These are phyloP conservation scores for Cryptocheilus praepositus DNA, from an alignment of 2,888 invertebrate genomes.

Conservation along the genomic window DNA sequence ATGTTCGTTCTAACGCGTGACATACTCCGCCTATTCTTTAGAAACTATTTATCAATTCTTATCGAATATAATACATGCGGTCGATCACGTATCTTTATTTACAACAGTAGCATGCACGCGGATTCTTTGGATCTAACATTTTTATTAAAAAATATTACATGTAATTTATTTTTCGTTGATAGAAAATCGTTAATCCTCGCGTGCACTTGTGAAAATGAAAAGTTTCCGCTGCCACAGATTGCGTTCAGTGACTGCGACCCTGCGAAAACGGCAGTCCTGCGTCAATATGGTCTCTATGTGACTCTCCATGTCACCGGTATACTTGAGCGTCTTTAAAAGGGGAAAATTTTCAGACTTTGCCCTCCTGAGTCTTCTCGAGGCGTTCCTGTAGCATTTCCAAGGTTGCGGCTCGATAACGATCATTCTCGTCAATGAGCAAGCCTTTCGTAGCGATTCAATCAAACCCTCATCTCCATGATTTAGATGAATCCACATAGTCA, in stretches of 20 bases:
- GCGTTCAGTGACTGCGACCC: slow-evolving; percentile 78
- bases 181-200: too few relatives aligned
- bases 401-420: slow-evolving; percentile 89
- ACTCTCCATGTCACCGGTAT: slow-evolving; percentile 79
- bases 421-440: slow-evolving; percentile 77
- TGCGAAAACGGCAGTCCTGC: slow-evolving; percentile 74
- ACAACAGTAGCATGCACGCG: too few relatives aligned
- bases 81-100: too few relatives aligned
- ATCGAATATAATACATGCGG: too few relatives aligned
- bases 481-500: slow-evolving; percentile 94
- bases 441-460: slow-evolving; percentile 78
- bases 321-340: slow-evolving; percentile 78
- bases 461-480: slow-evolving; percentile 88
- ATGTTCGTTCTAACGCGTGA: too few relatives aligned
- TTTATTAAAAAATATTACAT: background rate
- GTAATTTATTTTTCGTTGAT: too few relatives aligned
- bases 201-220: slow-evolving; percentile 76
- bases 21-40: too few relatives aligned
- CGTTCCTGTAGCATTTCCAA: slow-evolving; percentile 89
- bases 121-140: too few relatives aligned
- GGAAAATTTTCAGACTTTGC: slow-evolving; percentile 79
- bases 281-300: slow-evolving; percentile 79
- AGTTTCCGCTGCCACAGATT: slow-evolving; percentile 85
- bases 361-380: slow-evolving; percentile 83
- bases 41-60: too few relatives aligned